Conservation (phyloP, 2,797 vertebrate genomes). For the Epinephelus malabaricus region DNA sequence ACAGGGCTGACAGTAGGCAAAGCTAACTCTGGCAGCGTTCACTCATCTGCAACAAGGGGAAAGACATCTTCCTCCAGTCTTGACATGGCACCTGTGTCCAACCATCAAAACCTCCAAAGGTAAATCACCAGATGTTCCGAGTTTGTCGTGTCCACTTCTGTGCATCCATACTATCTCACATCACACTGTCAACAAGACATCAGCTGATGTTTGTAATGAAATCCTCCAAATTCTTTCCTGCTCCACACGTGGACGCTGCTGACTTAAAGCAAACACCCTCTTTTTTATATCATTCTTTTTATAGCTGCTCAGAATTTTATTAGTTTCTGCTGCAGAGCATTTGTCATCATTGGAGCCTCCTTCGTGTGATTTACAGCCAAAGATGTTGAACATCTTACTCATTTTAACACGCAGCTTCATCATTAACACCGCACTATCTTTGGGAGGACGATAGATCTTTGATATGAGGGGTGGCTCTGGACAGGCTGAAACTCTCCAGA, state of each 20-base stretch:
- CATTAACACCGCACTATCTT: constrained; percentile 68
- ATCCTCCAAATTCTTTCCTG: constrained; percentile 20
- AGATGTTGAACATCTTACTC: constrained; percentile 70
- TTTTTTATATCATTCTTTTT: constrained; percentile 49
- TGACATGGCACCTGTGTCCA: constrained; percentile 37
- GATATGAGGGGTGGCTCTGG: constrained; percentile 62
- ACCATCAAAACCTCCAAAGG: constrained; percentile 73
- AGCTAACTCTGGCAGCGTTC: neutral
- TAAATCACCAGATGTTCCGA: constrained; percentile 72
- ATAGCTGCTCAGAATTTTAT: constrained; percentile 58
- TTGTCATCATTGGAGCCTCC: constrained; percentile 76
- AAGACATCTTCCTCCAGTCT: neutral
- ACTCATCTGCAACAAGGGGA: constrained; percentile 46
- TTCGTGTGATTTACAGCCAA: constrained; percentile 68
- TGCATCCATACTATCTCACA: neutral
- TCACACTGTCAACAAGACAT: neutral
- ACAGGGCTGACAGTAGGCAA: neutral
- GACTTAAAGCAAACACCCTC: constrained; percentile 30
- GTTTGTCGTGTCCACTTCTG: neutral
- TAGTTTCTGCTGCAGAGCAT: constrained; percentile 71
- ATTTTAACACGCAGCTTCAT: constrained; percentile 77
- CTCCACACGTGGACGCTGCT: constrained; percentile 6
- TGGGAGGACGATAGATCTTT: constrained; percentile 66
- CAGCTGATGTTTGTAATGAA: constrained; percentile 21
- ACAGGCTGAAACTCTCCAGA: constrained; percentile 57